Evolutionary conservation across 2,888 invertebrate genomes (phyloP), one percentile per base, ranked within the genome.

Genomic region (Melinaea marsaeus): DNA sequence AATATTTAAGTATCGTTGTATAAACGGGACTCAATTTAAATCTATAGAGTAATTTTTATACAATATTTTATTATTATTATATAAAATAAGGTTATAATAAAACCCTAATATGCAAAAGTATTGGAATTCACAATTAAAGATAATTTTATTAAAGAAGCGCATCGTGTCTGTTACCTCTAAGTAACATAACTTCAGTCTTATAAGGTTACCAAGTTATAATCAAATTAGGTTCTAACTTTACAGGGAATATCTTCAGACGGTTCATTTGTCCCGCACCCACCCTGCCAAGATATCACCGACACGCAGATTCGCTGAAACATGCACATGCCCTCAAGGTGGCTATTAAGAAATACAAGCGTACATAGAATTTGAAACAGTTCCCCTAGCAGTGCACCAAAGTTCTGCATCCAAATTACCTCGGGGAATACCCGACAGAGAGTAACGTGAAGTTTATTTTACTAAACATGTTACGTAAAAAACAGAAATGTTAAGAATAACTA

Each of bases 361-460:
- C 76, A 79, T 77, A 79, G 73, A 80, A 80, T 80, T 79, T 71
- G 76, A 74, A 83, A 81, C 80, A 82, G 84, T 85, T 81, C 83
- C 81, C 83, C 81, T 74, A 76, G 73, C 80, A 75, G 75, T 85
- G 83, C 83, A 83, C 79, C 76, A 79, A 87, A 88, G 83, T 88
- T 85, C 81, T 81, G 86, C 86, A 86, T 85, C 76, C 74, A 77
- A 86, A 88, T 86, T 83, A 84, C 88, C 86, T 81, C 71, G 60
- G 75, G 73, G 75, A 75, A 72, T 75, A 69, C 63, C 70, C 71
- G 57, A 61, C 60, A 68, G 63, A 68, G 63, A 62, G 64, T 57
- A 33, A 11, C 58, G 22, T 51, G n/a, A 51, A 56, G 37, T 51
- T 51, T 22, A 37, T 51, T 51, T 32, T 51, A 32, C 48, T 48